Conservation (phyloP, 2,888 invertebrate genomes). For the Hirudinaria manillensis region DNA sequence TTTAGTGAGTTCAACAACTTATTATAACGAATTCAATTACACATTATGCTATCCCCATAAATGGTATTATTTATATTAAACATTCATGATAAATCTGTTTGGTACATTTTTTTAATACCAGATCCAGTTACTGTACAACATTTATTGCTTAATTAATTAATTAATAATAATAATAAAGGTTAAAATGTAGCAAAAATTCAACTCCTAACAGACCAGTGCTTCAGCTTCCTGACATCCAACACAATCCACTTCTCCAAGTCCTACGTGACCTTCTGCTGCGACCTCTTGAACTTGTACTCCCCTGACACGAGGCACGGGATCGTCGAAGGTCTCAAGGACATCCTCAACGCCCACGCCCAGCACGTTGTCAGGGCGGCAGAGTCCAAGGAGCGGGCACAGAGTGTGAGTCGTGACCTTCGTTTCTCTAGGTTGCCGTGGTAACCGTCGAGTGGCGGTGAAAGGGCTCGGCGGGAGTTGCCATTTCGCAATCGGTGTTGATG, state of each 20-base stretch:
- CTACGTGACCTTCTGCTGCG: slow-evolving; percentile 68
- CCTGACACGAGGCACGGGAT: slow-evolving; percentile 61
- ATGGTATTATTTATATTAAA: no score
- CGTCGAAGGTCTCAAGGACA: slow-evolving; percentile 67
- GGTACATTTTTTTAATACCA: not conserved
- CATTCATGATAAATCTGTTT: no score
- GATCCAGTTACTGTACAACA: not conserved
- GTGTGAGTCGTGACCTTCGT: not conserved
- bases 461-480: no score
- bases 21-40: no score
- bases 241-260: slow-evolving; percentile 74
- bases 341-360: slow-evolving; percentile 70
- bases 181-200: no score
- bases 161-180: no score
- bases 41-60: no score
- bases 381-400: slow-evolving; percentile 50
- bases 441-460: no score
- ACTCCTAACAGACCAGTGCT: slow-evolving; percentile 61
- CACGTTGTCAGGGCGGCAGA: slow-evolving; percentile 61
- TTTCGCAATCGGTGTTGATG: no score
- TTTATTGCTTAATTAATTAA: no score
- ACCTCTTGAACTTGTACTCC: slow-evolving; percentile 66
- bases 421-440: no score
- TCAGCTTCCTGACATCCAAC: slow-evolving; percentile 72
- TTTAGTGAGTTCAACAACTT: slow-evolving; percentile 53